These are phyloP conservation scores for Avahi laniger DNA, from an alignment of 2,797 vertebrate genomes.

Conservation along the genomic window DNA sequence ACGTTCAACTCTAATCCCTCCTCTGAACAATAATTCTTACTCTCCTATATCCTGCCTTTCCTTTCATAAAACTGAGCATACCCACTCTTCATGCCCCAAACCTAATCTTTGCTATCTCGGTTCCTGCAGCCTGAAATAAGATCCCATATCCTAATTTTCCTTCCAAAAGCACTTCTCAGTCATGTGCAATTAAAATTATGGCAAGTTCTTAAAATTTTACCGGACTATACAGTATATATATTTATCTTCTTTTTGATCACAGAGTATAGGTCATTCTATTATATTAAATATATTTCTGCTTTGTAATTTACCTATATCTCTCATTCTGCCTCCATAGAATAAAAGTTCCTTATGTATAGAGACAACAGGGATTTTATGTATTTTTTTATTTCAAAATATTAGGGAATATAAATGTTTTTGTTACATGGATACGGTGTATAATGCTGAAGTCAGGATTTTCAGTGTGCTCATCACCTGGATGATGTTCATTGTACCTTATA, in stretches of 20 bases:
- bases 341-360: not conserved
- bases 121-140: not conserved
- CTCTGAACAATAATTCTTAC: not conserved
- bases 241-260: not conserved
- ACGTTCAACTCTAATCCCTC: not conserved
- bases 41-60: not conserved
- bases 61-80: not conserved
- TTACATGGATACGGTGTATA: not conserved
- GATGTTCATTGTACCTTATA: not conserved
- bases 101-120: not conserved
- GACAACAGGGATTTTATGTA: not conserved
- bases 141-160: not conserved
- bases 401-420: not conserved
- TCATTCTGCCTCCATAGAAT: not conserved
- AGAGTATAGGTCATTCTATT: not conserved
- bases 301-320: not conserved
- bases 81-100: not conserved
- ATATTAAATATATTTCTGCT: not conserved
- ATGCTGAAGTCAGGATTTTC: not conserved
- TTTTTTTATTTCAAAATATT: not conserved
- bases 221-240: not conserved
- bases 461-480: not conserved
- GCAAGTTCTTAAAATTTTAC: not conserved
- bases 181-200: not conserved
- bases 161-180: not conserved